Base-by-base conservation (phyloP, 2,797 vertebrate genomes). In the Pangasius larnaudii region DNA sequence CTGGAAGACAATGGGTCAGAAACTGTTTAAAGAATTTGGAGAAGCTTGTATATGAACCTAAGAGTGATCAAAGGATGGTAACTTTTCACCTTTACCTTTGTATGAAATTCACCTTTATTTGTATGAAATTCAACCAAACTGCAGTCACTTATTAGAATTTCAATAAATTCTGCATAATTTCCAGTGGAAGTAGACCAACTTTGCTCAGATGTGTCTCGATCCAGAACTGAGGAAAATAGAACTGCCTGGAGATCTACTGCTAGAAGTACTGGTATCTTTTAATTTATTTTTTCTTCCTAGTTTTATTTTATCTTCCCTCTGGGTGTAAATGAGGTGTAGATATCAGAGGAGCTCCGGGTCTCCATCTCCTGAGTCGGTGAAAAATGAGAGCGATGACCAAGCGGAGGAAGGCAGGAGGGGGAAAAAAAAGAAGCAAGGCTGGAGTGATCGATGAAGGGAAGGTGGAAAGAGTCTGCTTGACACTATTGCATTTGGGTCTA, bases 401-500 rank as follows among this genome's bases (percentile, higher is more conserved):
- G 30, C 11, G 10, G 53, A 36, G 51, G 77, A 59, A 13, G 11
- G 30, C 19, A 42, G 49, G 72, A 6, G 10, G n/a, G 27, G n/a
- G 39, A 5, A 39, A 46, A 33, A 39, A 27, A 18, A 75, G 51
- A 49, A 59, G 53, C 61, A 10, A 8, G 8, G 9, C 22, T 11
- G n/a, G 14, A 22, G 33, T 33, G 59, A 58, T n/a, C 33, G 46
- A 36, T 16, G 39, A 51, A 86, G 42, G 56, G 56, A 59, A 63
- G 59, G 22, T 13, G 27, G 58, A 85, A 67, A 58, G 53, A 86
- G 83, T 71, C 56, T 56, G 14, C 42, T 85, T 81, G 75, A 81
- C 89, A 92, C 94, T 91, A 95, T 94, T 93, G 92, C 93, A 95
- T 95, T 95, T 92, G 58, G 49, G 87, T 65, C 81, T 61, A 84